Evolutionary conservation across 2,797 vertebrate genomes (phyloP), one percentile per base, ranked within the genome.

Genomic region (Eremophila alpestris): DNA sequence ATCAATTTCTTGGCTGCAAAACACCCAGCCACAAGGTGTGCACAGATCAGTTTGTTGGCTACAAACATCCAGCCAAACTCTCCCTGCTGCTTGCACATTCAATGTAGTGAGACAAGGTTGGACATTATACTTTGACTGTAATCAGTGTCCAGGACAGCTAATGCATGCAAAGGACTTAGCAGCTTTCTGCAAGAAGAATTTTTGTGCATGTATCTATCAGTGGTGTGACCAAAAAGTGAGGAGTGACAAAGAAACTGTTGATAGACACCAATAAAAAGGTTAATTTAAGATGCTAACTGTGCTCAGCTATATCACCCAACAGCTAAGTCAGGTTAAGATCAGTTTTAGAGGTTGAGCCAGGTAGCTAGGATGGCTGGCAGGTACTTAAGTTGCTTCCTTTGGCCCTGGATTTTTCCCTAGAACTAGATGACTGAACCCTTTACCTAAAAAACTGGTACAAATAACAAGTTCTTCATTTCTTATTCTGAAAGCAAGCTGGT

Each of bases 101-200:
- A 24, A 1, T 2, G 23, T 8, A 38, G 29, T 10, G 48, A 26
- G 52, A 55, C 48, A 46, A 67, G 60, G 45, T 13, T 54, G 36
- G 48, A 9, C 48, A 4, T 45, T 2, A 2, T 10, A 21, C 10
- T 45, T 24, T 45, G 52, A 2, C 10, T 64, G 32, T 20, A 36
- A 27, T 48, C 27, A 7, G n/a, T 15, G 58, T 29, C 21, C 9
- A 3, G 30, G 20, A 49, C 56, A 38, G 40, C 27, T 32, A 24
- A 40, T 7, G 18, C 0, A 0, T 49, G 16, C 1, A 0, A 5
- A 21, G 60, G 36, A 41, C 26, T 56, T 41, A 6, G 22, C 46
- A 73, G 55, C 29, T 29, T 85, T 79, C 41, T 51, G 32, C 49
- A 51, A 58, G 16, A 60, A 70, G n/a, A 19, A 19, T 13, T 71